Percentiles rank a stretch among this genome's conserved stretches.
These are phyloP conservation scores for Osmerus mordax DNA, from an alignment of 2,113 vertebrate species.

Conservation along the genomic window DNA sequence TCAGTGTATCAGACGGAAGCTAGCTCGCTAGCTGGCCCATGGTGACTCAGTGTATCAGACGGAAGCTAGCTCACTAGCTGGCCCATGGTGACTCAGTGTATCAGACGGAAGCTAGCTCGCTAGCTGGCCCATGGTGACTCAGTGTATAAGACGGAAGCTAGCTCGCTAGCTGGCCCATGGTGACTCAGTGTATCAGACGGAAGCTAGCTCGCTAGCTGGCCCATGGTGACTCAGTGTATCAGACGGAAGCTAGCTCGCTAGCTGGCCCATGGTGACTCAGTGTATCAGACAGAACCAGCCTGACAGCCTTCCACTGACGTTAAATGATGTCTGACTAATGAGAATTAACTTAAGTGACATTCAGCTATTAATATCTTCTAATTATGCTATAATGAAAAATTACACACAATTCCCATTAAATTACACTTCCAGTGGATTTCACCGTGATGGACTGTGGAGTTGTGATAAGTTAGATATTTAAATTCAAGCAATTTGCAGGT, in stretches of 20 bases:
- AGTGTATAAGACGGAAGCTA: too few relatives aligned
- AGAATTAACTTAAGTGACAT: conserved; percentile 57
- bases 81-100: too few relatives aligned
- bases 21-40: too few relatives aligned
- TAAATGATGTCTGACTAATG: conserved; percentile 37
- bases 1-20: too few relatives aligned
- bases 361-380: conserved; percentile 65
- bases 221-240: background rate
- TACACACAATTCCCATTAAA: conserved; percentile 50
- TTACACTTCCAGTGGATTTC: conserved; percentile 48
- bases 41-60: too few relatives aligned
- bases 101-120: too few relatives aligned
- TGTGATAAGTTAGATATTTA: conserved; percentile 70
- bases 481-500: conserved; percentile 64
- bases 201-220: too few relatives aligned
- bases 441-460: conserved; percentile 61
- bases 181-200: too few relatives aligned
- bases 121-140: too few relatives aligned
- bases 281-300: conserved; percentile 14
- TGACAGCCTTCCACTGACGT: conserved; percentile 38
- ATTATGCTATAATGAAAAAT: conserved; percentile 70
- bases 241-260: background rate
- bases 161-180: too few relatives aligned
- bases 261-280: background rate
- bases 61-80: too few relatives aligned